These are phyloP conservation scores for Petrocephalus sullivani DNA, from an alignment of 2,797 vertebrate genomes.

Conservation along the genomic window DNA sequence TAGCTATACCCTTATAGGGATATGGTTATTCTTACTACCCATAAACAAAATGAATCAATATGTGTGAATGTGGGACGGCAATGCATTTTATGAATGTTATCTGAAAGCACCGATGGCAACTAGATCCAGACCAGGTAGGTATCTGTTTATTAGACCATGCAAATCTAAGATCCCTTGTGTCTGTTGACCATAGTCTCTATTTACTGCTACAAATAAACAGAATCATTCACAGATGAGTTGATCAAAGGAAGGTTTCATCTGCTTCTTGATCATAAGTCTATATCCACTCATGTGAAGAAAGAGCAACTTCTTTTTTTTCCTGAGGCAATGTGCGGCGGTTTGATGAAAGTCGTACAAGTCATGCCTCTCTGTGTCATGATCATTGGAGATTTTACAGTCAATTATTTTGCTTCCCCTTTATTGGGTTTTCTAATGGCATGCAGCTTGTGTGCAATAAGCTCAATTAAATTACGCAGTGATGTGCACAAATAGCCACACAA, in stretches of 20 bases:
- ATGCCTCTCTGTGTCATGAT: slow-evolving; percentile 4
- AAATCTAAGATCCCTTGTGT: not conserved
- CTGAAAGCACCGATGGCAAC: not conserved
- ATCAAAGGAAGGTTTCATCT: slow-evolving; percentile 10
- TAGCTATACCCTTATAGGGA: not conserved
- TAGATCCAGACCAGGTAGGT: not conserved
- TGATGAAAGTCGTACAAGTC: slow-evolving; percentile 12
- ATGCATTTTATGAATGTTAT: not conserved
- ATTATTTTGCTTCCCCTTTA: slow-evolving; percentile 24
- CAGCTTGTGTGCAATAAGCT: slow-evolving; percentile 23
- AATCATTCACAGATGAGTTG: slow-evolving; percentile 3
- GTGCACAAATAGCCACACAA: slow-evolving; percentile 16
- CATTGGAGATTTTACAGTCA: slow-evolving; percentile 20
- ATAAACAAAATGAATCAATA: not conserved
- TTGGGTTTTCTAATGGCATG: slow-evolving; percentile 24
- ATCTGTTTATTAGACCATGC: slow-evolving; percentile 13
- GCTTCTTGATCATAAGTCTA: slow-evolving; percentile 3
- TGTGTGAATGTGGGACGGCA: too few relatives aligned
- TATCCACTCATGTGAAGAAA: not conserved
- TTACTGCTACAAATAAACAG: not conserved
- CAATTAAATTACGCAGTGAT: slow-evolving; percentile 24
- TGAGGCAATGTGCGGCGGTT: not conserved
- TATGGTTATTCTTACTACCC: not conserved
- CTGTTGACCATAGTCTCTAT: not conserved
- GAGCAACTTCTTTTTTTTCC: not conserved